Evolutionary conservation across 1,140 invertebrate species (phyloP).

Genomic region (Lucilia cuprina): DNA sequence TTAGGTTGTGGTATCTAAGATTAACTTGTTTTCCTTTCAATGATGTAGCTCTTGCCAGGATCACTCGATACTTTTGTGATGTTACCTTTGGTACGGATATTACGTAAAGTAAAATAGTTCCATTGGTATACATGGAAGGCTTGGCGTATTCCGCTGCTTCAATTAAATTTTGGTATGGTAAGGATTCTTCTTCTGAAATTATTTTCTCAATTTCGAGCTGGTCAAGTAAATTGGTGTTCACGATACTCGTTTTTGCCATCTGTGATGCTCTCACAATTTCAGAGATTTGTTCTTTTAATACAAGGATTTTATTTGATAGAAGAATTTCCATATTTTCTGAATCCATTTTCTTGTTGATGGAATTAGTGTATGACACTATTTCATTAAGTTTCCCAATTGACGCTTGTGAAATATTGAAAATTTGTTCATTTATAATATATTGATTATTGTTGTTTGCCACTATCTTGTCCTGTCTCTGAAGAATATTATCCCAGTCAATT

Average conservation of each 20-base stretch:
- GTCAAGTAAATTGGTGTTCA: background rate
- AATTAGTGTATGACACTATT: background rate
- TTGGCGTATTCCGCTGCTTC: background rate
- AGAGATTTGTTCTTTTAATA: background rate
- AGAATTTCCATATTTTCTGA: background rate
- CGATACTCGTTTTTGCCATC: background rate
- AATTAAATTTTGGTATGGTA: background rate
- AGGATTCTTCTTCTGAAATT: background rate
- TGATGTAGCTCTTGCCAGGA: constrained; percentile 49
- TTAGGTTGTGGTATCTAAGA: too few relatives aligned
- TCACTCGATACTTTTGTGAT: constrained; percentile 49
- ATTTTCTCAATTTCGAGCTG: background rate
- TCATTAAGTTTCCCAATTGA: background rate
- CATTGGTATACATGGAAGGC: constrained; percentile 33
- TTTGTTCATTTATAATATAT: background rate
- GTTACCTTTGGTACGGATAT: constrained; percentile 46
- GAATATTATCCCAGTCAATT: background rate
- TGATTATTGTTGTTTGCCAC: background rate
- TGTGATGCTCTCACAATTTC: background rate
- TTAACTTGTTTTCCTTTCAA: constrained; percentile 43
- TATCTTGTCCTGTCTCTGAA: background rate
- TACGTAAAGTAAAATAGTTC: constrained; percentile 12
- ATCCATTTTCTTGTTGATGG: background rate
- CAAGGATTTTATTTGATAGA: background rate
- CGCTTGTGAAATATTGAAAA: background rate